Conservation (phyloP, 2,797 vertebrate genomes). For the Vultur gryphus region DNA sequence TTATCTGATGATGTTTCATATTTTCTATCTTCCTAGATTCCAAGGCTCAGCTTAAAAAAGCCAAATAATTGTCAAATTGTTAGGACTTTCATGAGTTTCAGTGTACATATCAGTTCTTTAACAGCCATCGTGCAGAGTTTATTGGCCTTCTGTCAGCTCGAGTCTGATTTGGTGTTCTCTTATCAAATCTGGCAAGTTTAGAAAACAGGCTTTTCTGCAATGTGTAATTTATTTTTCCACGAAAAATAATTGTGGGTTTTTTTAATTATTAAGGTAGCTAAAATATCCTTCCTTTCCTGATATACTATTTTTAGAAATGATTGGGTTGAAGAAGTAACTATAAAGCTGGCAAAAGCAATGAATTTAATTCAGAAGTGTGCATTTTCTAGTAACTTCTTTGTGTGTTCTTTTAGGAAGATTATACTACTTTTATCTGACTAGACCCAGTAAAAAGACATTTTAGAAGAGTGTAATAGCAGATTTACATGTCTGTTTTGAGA, state of each 20-base stretch:
- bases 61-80: background rate
- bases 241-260: background rate
- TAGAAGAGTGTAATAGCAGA: background rate
- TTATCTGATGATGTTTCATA: background rate
- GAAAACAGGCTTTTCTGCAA: background rate
- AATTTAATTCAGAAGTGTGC: background rate
- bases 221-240: background rate
- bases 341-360: background rate
- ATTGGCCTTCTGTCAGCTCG: background rate
- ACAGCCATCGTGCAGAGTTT: fast-evolving
- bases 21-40: background rate
- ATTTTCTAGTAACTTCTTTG: background rate
- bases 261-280: background rate
- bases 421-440: background rate
- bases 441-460: background rate
- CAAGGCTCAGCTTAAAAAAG: background rate
- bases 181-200: background rate
- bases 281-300: background rate
- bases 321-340: background rate
- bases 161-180: background rate
- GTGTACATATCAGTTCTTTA: background rate
- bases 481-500: background rate
- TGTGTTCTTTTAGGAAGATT: background rate
- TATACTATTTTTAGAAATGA: background rate
- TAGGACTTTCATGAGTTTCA: background rate